Percentiles rank a stretch among this genome's conserved stretches.
Evolutionary conservation across 2,113 vertebrate genomes (phyloP).

Genomic region (Orientallactaga bullata): DNA sequence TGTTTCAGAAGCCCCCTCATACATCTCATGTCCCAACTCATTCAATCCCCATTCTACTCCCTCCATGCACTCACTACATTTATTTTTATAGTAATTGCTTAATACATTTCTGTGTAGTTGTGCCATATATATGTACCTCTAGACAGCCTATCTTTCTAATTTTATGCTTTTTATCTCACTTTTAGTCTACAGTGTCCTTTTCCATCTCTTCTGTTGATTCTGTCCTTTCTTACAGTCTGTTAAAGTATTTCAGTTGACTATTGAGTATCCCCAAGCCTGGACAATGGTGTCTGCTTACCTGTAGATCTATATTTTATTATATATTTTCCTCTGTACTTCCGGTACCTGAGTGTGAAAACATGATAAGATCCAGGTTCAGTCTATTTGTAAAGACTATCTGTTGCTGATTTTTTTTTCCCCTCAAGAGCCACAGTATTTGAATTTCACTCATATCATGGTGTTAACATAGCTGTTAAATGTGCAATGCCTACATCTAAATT

Average conservation of each 20-base stretch:
- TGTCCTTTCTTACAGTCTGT: not conserved
- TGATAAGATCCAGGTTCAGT: too few relatives aligned
- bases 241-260: not conserved
- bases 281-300: not conserved
- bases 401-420: too few relatives aligned
- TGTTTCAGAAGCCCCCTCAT: not conserved
- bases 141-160: not conserved
- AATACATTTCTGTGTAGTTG: not conserved
- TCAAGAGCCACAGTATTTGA: not conserved
- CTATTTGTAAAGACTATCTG: not conserved
- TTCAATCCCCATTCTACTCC: not conserved
- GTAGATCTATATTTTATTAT: not conserved
- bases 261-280: not conserved
- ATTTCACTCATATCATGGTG: not conserved
- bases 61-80: fast-evolving
- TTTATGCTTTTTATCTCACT: not conserved
- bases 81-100: not conserved
- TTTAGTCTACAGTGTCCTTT: not conserved
- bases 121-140: fast-evolving
- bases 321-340: not conserved
- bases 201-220: not conserved
- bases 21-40: too few relatives aligned
- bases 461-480: not conserved
- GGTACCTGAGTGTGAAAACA: not conserved
- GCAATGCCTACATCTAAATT: not conserved